These are phyloP conservation scores for Lepidurus apus DNA, from an alignment of 1,140 invertebrate species.

Conservation along the genomic window DNA sequence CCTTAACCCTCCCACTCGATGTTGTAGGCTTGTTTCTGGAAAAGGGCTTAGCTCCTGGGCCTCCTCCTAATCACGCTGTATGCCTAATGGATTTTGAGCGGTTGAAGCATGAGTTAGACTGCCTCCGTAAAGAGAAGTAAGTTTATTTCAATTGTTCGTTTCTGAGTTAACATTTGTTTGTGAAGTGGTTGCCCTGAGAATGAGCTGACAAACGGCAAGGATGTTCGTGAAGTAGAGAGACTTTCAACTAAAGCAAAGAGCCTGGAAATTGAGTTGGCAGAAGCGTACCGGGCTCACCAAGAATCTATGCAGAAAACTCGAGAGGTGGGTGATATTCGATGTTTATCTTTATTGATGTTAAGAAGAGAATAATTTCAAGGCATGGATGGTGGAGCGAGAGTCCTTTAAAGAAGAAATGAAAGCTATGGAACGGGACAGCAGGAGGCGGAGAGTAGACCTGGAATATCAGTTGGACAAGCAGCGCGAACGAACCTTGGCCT, in stretches of 20 bases:
- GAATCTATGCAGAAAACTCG: slow-evolving; percentile 36
- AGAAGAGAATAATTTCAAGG: slow-evolving; percentile 38
- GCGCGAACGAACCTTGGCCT: slow-evolving; percentile 64
- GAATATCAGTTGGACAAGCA: slow-evolving; percentile 73
- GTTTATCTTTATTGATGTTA: background rate
- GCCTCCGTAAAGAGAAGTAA: slow-evolving; percentile 42
- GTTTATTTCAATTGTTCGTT: background rate
- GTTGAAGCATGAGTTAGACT: slow-evolving; percentile 48
- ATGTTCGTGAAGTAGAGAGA: slow-evolving; percentile 41
- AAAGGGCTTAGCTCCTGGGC: background rate
- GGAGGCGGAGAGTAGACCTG: slow-evolving; percentile 54
- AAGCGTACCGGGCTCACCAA: slow-evolving; percentile 37
- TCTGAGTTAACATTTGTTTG: background rate
- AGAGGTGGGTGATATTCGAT: background rate
- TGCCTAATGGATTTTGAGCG: slow-evolving; percentile 45
- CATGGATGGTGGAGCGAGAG: slow-evolving; percentile 52
- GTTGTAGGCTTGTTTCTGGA: background rate
- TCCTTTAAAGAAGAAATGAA: slow-evolving; percentile 55
- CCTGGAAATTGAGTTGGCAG: slow-evolving; percentile 37
- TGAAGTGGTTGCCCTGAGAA: slow-evolving; percentile 3
- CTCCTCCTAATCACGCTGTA: slow-evolving; percentile 33
- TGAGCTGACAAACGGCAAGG: background rate
- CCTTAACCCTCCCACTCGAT: background rate
- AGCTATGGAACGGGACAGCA: slow-evolving; percentile 53
- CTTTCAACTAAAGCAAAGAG: slow-evolving; percentile 41